These are phyloP conservation scores for Protonibea diacanthus DNA, from an alignment of 2,797 vertebrate species.

Conservation along the genomic window DNA sequence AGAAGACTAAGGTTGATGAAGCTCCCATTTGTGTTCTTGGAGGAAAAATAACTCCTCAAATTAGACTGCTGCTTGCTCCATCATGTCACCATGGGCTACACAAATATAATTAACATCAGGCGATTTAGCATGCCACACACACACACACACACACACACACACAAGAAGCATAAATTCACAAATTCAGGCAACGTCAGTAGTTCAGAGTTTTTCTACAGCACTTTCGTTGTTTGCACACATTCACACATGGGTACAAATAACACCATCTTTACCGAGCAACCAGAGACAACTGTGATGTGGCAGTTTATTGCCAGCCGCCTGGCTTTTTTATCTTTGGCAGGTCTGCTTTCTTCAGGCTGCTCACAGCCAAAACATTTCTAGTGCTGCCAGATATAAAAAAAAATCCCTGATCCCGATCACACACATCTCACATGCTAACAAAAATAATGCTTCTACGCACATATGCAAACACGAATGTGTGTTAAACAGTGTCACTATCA, in stretches of 20 bases:
- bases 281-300: slow-evolving; percentile 32
- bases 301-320: slow-evolving; percentile 27
- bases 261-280: slow-evolving; percentile 21
- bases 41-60: not conserved
- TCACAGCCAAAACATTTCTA: slow-evolving; percentile 39
- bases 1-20: not conserved
- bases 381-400: slow-evolving; percentile 26
- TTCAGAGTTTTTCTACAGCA: not conserved
- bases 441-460: not conserved
- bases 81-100: not conserved
- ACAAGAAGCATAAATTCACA: not conserved
- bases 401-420: slow-evolving; percentile 18
- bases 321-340: slow-evolving; percentile 43
- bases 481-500: not conserved
- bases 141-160: not conserved
- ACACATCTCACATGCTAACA: slow-evolving; percentile 10
- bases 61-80: not conserved
- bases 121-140: not conserved
- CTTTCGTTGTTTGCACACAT: not conserved
- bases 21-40: not conserved
- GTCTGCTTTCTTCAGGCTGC: slow-evolving; percentile 15
- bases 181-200: not conserved
- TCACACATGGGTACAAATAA: slow-evolving; percentile 11
- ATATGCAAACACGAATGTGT: not conserved
- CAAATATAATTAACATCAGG: not conserved